These are phyloP conservation scores for Limnephilus auricula DNA, from an alignment of 2,888 invertebrate species.

Conservation along the genomic window DNA sequence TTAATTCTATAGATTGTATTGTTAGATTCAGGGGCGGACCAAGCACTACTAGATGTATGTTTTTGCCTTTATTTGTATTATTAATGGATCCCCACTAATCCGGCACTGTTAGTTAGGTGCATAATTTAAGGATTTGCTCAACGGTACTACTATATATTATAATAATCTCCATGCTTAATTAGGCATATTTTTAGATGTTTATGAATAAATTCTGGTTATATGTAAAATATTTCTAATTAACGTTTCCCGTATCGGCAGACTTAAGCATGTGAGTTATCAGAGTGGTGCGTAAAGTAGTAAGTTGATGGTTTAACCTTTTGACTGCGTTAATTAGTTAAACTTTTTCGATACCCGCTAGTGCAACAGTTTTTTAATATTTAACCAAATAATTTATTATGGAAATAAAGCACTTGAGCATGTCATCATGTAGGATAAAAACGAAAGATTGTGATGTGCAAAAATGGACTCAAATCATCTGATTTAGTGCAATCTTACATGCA, in stretches of 20 bases:
- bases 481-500: too few relatives aligned
- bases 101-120: not conserved
- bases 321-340: not conserved
- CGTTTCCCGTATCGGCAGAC: not conserved
- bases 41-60: not conserved
- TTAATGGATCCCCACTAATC: not conserved
- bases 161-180: not conserved
- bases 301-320: not conserved
- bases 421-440: not conserved
- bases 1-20: not conserved
- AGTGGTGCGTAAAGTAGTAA: not conserved
- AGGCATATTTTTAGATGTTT: not conserved
- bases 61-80: too few relatives aligned
- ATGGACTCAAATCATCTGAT: not conserved
- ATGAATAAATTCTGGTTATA: not conserved
- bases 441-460: not conserved
- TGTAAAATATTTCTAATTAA: not conserved
- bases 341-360: not conserved
- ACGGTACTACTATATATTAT: not conserved
- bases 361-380: not conserved
- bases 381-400: not conserved
- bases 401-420: not conserved
- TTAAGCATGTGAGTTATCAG: not conserved
- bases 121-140: not conserved
- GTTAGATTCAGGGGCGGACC: not conserved